Evolutionary conservation across 2,888 invertebrate genomes (phyloP).

Genomic region (Ypsolopha scabrella): DNA sequence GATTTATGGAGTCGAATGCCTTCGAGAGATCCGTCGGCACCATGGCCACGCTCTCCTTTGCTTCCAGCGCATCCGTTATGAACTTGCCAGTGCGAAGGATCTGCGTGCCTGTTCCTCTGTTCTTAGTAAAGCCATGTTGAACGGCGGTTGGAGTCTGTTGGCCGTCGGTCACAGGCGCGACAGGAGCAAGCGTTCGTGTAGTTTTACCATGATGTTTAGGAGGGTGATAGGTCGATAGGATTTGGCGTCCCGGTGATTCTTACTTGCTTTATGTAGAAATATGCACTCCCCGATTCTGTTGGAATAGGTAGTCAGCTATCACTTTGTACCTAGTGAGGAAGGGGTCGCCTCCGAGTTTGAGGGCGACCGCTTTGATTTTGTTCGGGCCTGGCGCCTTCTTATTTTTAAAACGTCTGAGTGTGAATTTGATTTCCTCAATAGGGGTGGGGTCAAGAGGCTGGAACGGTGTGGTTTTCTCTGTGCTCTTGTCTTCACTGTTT

Average conservation of each 20-base stretch:
- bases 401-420: neutral
- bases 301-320: constrained; percentile 6
- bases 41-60: too few species aligned
- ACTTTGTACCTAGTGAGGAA: neutral
- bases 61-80: too few species aligned
- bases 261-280: constrained; percentile 8
- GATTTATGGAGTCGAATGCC: constrained; percentile 9
- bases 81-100: constrained; percentile 10
- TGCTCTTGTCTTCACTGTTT: neutral
- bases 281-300: constrained; percentile 5
- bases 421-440: neutral
- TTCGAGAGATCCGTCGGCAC: constrained; percentile 7
- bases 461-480: constrained; percentile 2
- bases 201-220: constrained; percentile 9
- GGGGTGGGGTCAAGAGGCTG: constrained; percentile 6
- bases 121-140: constrained; percentile 9
- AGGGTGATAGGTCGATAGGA: constrained; percentile 9
- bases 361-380: too few species aligned
- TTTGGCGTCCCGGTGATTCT: constrained; percentile 5
- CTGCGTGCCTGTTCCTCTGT: constrained; percentile 10
- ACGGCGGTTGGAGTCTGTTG: constrained; percentile 5
- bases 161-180: neutral
- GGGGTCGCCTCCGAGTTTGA: too few species aligned
- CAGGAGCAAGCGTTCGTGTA: constrained; percentile 6
- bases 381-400: too few species aligned